Evolutionary conservation across 2,797 vertebrate genomes (phyloP).

Genomic region (Aplochiton taeniatus): DNA sequence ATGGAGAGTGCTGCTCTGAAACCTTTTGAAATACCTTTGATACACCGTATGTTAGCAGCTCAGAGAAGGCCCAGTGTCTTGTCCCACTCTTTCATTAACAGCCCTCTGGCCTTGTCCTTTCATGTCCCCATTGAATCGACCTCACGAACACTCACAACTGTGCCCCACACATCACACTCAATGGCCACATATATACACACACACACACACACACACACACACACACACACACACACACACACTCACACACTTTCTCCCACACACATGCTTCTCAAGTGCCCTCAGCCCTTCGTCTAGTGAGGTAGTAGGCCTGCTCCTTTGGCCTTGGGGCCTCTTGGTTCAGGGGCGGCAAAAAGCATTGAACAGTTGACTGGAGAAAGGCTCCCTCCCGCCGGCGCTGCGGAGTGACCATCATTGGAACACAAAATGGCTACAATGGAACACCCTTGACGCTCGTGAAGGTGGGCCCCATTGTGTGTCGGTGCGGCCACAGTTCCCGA

Average conservation of each 20-base stretch:
- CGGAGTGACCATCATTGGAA: slow-evolving; percentile 20
- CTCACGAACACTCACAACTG: slow-evolving; percentile 23
- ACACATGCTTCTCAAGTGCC: slow-evolving; percentile 1
- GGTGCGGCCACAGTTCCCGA: slow-evolving; percentile 16
- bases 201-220: slow-evolving; percentile 22
- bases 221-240: slow-evolving; percentile 8
- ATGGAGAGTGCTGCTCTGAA: no score
- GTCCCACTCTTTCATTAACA: no score
- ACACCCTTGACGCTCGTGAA: slow-evolving; percentile 18
- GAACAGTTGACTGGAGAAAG: slow-evolving; percentile 31
- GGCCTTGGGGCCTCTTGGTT: slow-evolving; percentile 16
- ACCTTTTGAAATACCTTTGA: no score
- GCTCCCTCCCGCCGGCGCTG: slow-evolving; percentile 9
- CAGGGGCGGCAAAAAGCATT: slow-evolving; percentile 38
- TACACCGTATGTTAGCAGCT: no score
- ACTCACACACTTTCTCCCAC: slow-evolving; percentile 11
- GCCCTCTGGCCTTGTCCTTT: neutral
- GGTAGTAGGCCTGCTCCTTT: no score
- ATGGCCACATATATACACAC: neutral
- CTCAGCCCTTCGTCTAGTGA: no score
- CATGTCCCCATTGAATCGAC: slow-evolving; percentile 35
- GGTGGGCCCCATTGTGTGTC: slow-evolving; percentile 3
- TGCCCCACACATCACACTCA: neutral
- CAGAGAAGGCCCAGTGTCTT: no score
- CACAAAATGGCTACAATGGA: slow-evolving; percentile 28